Conservation (phyloP, 2,888 invertebrate species). For the Halictus ligatus region DNA sequence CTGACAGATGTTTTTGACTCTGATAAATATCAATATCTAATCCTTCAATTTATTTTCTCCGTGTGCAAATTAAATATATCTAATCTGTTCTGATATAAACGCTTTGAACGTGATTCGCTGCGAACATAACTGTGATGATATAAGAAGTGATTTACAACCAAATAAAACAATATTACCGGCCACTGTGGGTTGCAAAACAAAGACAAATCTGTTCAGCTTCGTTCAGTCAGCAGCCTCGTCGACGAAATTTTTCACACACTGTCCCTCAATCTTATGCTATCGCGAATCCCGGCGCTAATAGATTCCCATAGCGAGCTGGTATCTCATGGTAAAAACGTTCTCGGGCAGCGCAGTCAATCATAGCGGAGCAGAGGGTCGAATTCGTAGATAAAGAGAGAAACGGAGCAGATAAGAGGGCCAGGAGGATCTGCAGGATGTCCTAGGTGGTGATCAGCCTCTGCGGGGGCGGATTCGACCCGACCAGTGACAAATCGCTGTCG, state of each 20-base stretch:
- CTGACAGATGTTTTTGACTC: too few species aligned
- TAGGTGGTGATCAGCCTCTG: slow-evolving; percentile 72
- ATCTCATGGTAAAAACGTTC: slow-evolving; percentile 79
- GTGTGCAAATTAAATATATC: neutral
- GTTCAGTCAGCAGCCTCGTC: neutral
- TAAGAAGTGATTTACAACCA: neutral
- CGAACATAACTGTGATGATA: neutral
- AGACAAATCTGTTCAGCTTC: neutral
- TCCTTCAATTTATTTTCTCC: too few species aligned
- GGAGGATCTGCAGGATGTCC: slow-evolving; percentile 70
- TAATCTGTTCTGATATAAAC: too few species aligned
- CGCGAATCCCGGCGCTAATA: slow-evolving; percentile 75
- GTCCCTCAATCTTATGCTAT: slow-evolving; percentile 59
- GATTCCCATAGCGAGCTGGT: slow-evolving; percentile 75
- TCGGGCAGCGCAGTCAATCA: slow-evolving; percentile 81
- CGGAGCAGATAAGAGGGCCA: slow-evolving; percentile 73
- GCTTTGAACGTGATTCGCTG: too few species aligned
- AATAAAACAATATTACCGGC: neutral
- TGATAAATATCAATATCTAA: too few species aligned
- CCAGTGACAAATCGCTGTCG: slow-evolving; percentile 78
- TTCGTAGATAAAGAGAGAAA: slow-evolving; percentile 71
- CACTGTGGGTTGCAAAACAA: neutral
- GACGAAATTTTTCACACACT: slow-evolving; percentile 32
- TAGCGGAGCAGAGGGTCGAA: slow-evolving; percentile 53
- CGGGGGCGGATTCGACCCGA: slow-evolving; percentile 23